Evolutionary conservation across 2,113 vertebrate species (phyloP).

Genomic region (Osmerus eperlanus): DNA sequence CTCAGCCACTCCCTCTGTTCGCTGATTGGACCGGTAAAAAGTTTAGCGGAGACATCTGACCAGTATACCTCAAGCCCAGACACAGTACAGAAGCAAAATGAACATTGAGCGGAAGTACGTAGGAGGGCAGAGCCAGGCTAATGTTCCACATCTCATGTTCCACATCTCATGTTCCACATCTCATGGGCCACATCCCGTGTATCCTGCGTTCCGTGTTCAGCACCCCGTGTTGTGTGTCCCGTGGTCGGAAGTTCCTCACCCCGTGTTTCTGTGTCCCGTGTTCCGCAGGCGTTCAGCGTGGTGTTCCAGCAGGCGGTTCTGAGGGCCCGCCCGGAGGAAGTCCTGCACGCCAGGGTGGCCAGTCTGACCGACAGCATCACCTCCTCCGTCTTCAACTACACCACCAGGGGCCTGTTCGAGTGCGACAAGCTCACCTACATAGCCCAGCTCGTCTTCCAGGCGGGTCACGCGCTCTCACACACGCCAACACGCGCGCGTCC

Average conservation of each 20-base stretch:
- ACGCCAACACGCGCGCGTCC: too few species aligned
- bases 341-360: slow-evolving; percentile 72
- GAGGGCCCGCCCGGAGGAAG: slow-evolving; percentile 75
- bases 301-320: slow-evolving; percentile 89
- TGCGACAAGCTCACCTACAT: slow-evolving; percentile 89
- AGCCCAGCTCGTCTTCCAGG: slow-evolving; percentile 92
- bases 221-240: slow-evolving; percentile 8
- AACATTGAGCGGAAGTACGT: too few species aligned
- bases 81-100: too few species aligned
- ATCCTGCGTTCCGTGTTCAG: not conserved
- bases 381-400: slow-evolving; percentile 87
- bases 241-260: not conserved
- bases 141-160: too few species aligned
- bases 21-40: too few species aligned
- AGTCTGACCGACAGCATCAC: slow-evolving; percentile 92
- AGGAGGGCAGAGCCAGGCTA: too few species aligned
- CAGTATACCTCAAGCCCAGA: too few species aligned
- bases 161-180: too few species aligned
- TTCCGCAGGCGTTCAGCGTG: slow-evolving; percentile 81
- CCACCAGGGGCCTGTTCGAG: slow-evolving; percentile 88
- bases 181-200: too few species aligned
- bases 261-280: slow-evolving; percentile 11
- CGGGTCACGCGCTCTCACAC: too few species aligned
- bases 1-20: too few species aligned
- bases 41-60: too few species aligned